Percentiles rank a stretch among this genome's conserved stretches.
Conservation (phyloP, 2,113 vertebrate genomes). For the Salvelinus namaycush region DNA sequence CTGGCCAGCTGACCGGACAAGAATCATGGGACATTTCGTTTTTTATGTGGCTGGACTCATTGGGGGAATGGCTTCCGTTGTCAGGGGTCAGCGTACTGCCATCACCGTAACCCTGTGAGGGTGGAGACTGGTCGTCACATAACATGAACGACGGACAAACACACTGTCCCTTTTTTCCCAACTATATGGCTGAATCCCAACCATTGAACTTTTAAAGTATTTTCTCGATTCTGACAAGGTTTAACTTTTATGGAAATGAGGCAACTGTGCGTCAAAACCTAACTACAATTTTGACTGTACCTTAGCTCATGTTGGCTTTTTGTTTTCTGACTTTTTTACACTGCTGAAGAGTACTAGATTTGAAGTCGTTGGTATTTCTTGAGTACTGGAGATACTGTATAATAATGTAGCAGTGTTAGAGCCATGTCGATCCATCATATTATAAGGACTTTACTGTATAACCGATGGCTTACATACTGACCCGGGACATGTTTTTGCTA, state of each 20-base stretch:
- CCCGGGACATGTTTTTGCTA: constrained; percentile 28
- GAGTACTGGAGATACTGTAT: constrained; percentile 65
- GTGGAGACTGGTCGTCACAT: constrained; percentile 49
- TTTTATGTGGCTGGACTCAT: constrained; percentile 7
- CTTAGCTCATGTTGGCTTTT: constrained; percentile 29
- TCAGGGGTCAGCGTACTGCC: neutral
- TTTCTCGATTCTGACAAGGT: too few species aligned
- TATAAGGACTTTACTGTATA: constrained; percentile 29
- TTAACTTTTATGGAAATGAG: too few species aligned
- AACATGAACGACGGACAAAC: constrained; percentile 46
- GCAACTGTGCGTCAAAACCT: too few species aligned
- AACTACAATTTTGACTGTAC: too few species aligned
- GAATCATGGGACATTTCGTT: constrained; percentile 35
- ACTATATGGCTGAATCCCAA: too few species aligned
- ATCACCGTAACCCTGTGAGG: neutral
- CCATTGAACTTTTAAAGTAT: too few species aligned
- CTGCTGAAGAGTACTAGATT: constrained; percentile 48
- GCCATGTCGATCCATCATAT: constrained; percentile 39
- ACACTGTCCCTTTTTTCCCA: constrained; percentile 1
- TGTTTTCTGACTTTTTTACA: constrained; percentile 37
- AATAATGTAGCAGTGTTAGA: constrained; percentile 45
- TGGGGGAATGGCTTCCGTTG: constrained; percentile 17
- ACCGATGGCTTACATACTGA: constrained; percentile 36
- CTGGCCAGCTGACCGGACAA: constrained; percentile 40
- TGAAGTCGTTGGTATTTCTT: constrained; percentile 58